These are phyloP conservation scores for Equus quagga DNA, from an alignment of 2,113 vertebrate species.

Conservation along the genomic window DNA sequence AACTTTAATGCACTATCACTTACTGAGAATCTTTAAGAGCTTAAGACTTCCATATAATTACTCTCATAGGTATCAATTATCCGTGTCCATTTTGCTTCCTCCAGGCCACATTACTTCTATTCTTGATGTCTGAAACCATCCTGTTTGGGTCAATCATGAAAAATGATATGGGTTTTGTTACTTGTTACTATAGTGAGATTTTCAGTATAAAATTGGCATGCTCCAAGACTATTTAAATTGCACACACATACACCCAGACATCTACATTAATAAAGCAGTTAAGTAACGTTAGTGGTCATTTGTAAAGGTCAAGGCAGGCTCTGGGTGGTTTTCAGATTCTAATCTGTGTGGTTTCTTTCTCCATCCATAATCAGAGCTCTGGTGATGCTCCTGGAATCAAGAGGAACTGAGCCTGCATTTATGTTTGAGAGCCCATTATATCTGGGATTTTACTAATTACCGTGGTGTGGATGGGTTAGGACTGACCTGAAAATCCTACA, in stretches of 20 bases:
- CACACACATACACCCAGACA: not conserved
- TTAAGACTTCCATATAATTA: not conserved
- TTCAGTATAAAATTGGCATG: conserved; percentile 28
- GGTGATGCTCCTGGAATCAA: not conserved
- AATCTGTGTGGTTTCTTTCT: not conserved
- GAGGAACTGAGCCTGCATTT: not conserved
- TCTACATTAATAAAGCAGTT: not conserved
- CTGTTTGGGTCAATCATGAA: conserved; percentile 31
- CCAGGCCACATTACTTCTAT: not conserved
- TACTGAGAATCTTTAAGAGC: not conserved
- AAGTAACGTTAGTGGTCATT: not conserved
- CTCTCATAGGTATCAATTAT: not conserved
- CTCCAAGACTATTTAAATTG: conserved; percentile 28
- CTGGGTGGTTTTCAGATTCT: conserved; percentile 35
- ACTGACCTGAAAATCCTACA: not conserved
- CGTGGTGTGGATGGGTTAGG: not conserved
- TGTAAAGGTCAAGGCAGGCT: conserved; percentile 58
- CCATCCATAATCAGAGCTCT: not conserved
- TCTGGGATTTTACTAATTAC: conserved; percentile 10
- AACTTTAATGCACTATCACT: not conserved
- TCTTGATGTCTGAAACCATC: not conserved
- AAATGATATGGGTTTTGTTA: conserved; percentile 20
- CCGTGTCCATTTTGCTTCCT: not conserved
- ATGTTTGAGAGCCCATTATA: not conserved
- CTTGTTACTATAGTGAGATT: not conserved